Evolutionary conservation across 37 sponge, comb jelly and placozoan species (phyloP), one percentile per base, ranked within the genome.

Genomic region (Eunapius fragilis): DNA sequence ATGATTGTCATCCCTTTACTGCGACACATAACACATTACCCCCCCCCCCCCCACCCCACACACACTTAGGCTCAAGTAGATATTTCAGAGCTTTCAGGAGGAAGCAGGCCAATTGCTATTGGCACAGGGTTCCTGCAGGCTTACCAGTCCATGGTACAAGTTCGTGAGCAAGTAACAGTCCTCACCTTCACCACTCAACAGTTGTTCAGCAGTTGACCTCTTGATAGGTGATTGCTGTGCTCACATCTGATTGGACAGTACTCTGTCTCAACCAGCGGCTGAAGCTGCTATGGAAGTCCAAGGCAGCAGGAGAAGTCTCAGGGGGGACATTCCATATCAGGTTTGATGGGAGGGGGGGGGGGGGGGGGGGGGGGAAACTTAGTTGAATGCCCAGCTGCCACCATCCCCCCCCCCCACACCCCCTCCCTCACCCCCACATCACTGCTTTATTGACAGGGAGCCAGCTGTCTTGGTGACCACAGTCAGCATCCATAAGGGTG

Each of bases 131-230:
- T 70, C 79, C 78, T 88, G 2, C 58, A 69, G 68, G 47, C 58
- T 32, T 92, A 92, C 82, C 81, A 88, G 73, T 85, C 85, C 78
- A 92, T 92, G 93, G 37, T 88, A n/a, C 93, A 92, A 75, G 38
- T 92, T 24, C 75, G 93, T 33, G 49, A 83, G 27, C 92, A 87
- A 82, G 88, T 81, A 27, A 27, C 5, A 3, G 0, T 17, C 1
- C 27, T 47, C 26, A 12, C 50, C 67, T 27, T 6, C 26, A 9
- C 67, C 30, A 35, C 7, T 30, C 25, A 0, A 0, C 35, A 37
- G 38, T 77, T 36, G 26, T 72, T 32, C 73, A 30, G 0, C 73
- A 45, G 45, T 37, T 13, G 2, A 24, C 31, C 31, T 35, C 22
- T 24, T 5, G 24, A 14, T 58, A 89, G 90, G 86, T 86, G 28